Base-by-base conservation (phyloP, 2,888 invertebrate genomes). In the Anorthoa munda region DNA sequence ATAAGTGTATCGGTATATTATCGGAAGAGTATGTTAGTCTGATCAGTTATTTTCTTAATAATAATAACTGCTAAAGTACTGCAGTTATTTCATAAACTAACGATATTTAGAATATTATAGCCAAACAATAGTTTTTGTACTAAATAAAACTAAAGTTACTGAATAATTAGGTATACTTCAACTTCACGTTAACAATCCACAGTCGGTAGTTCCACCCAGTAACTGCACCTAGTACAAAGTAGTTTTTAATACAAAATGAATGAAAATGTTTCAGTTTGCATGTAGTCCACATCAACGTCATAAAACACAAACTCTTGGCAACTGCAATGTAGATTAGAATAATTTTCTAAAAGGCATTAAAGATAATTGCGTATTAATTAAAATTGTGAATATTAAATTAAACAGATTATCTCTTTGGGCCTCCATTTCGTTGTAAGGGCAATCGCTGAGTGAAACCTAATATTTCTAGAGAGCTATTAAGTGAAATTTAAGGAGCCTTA, bases 181-280 rank as follows among this genome's bases (percentile, higher is more conserved):
- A 17, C 1, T 23, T 23, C 2, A 26, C 2, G 26, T 26, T 15
- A 53, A 45, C 13, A 26, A 17, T 51, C n/a, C 45, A 51, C n/a
- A 48, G 23, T 17, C 7, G 31, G 39, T 39, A 39, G 15, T 48
- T 13, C 23, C 23, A 50, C 39, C 9, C n/a, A 21, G 26, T 26
- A 21, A 64, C 53, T 66, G 39, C 51, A 60, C 60, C 48, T 45
- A 50, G 7, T 45, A 48, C 23, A 23, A 74, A 66, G 31, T 53
- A 48, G 53, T 53, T 65, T 65, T 60, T 66, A 68, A n/a, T 59
- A 59, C 39, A 0, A 45, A 71, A 18, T 21, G 23, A 71, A 58
- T 13, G 12, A 26, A 23, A 48, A 4, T 31, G n/a, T 59, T 51
- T 31, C 11, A 72, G 13, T 59, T 59, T 46, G 11, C 11, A 72